Evolutionary conservation across 1,140 invertebrate species (phyloP), one percentile per base, ranked within the genome.

Genomic region (Trichonephila inaurata): DNA sequence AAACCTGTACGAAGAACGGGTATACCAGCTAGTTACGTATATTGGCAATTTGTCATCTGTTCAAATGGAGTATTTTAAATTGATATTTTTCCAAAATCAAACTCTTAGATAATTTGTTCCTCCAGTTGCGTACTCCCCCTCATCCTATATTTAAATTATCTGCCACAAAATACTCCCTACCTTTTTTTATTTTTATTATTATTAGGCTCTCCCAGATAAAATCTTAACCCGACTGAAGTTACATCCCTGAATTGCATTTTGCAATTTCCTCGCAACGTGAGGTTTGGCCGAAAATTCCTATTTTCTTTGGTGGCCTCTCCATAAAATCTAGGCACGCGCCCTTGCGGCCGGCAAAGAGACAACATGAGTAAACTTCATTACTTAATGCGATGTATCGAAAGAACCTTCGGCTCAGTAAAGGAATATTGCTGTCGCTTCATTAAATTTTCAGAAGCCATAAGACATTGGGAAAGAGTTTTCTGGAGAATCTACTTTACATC

Each of bases 391-490:
- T 61, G 24, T 61, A 87, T 92, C 40, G 62, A 33, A 33, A 58
- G 18, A 19, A 69, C 66, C 40, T 19, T 69, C 19, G 16, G 4
- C 24, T 91, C 44, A 10, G 33, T 40, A 28, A 86, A 92, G 87
- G 82, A 72, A 58, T 92, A 40, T 58, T 58, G 91, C 72, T 66
- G 60, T 60, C 83, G 83, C 83, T 87, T 92, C 91, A 92, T 92
- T 83, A 92, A 92, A 87, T 92, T 92, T 92, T 92, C 91, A 92
- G 33, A 72, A 87, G 51, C 83, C 24, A 58, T 82, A 60, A 24
- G 69, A 51, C 33, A 7, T 24, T 89, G 64, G 44, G 40, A 58
- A 62, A 66, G 62, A 51, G 28, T 58, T 58, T 21, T 83, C 14
- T 21, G 44, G 40, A 18, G 44, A 72, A 77, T 28, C 88, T 89